Evolutionary conservation across 2,113 vertebrate species (phyloP), one percentile per base, ranked within the genome.

Genomic region (Pelecanoides urinatrix): DNA sequence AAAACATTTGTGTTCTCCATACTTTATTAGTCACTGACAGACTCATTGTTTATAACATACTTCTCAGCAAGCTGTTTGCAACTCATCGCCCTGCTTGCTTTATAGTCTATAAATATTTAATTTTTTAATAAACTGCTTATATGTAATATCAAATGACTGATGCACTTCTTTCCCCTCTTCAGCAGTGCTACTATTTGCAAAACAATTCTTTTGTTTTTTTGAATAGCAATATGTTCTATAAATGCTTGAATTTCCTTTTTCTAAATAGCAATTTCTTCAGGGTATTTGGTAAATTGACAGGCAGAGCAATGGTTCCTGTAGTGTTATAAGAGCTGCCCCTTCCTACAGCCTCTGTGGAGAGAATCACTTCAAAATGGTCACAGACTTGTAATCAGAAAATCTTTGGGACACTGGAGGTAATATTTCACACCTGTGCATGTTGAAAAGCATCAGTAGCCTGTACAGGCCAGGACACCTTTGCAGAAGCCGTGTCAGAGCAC

Each of bases 61-160:
- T 98, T 98, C 97, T 98, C 97, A 97, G 98, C 97, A 97, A 97
- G 97, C 97, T 97, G 98, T 98, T 98, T 98, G 97, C 93, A 1
- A 97, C 97, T 97, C 97, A 98, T 98, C 58, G 93, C 98, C 98
- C 92, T 97, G 97, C 97, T 98, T 97, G 97, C 98, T 98, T 98
- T 97, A 97, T 98, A 96, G 96, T 97, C 97, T 97, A 98, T 98
- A 98, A 98, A 98, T 98, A 98, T 98, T 98, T 98, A 98, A 98
- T 98, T 98, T 97, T 98, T 98, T 98, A 98, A 98, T 98, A 98
- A 98, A 98, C 98, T 98, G 96, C 97, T 97, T 98, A 97, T 98
- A 96, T 97, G 96, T 98, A 98, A 98, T 98, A 97, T 97, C 97
- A 97, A 97, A 97, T 98, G 98, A 98, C 97, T 96, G 97, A 98